Conservation (phyloP, 2,113 vertebrate species). For the Mustela lutreola region DNA sequence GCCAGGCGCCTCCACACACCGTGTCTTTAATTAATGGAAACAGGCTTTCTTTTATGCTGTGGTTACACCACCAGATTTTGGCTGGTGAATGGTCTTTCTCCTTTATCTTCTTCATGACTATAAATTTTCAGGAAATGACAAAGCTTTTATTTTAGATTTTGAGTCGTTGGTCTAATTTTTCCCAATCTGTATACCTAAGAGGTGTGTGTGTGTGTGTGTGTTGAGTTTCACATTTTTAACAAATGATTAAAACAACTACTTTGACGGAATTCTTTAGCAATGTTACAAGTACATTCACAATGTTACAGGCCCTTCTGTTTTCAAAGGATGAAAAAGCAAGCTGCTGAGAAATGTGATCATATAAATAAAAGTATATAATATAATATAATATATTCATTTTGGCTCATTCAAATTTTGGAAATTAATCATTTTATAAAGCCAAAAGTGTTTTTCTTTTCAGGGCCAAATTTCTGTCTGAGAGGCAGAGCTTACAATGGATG, state of each 20-base stretch:
- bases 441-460: not conserved
- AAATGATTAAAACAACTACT: not conserved
- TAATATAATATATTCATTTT: not conserved
- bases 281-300: not conserved
- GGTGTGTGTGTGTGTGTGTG: not conserved
- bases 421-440: not conserved
- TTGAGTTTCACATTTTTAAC: not conserved
- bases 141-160: not conserved
- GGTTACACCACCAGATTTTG: not conserved
- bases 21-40: not conserved
- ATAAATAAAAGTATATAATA: not conserved
- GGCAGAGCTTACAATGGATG: not conserved
- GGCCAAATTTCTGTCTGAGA: constrained; percentile 27
- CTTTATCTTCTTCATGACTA: not conserved
- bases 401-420: not conserved
- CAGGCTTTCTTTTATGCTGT: not conserved
- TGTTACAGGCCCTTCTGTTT: not conserved
- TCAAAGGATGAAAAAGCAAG: not conserved
- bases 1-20: not conserved
- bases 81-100: not conserved
- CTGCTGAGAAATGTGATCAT: not conserved
- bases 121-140: not conserved
- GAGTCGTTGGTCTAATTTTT: not conserved
- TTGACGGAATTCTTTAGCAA: not conserved
- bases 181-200: not conserved